Conservation (phyloP, 2,113 vertebrate genomes). For the Gallinago paraguaiae region DNA sequence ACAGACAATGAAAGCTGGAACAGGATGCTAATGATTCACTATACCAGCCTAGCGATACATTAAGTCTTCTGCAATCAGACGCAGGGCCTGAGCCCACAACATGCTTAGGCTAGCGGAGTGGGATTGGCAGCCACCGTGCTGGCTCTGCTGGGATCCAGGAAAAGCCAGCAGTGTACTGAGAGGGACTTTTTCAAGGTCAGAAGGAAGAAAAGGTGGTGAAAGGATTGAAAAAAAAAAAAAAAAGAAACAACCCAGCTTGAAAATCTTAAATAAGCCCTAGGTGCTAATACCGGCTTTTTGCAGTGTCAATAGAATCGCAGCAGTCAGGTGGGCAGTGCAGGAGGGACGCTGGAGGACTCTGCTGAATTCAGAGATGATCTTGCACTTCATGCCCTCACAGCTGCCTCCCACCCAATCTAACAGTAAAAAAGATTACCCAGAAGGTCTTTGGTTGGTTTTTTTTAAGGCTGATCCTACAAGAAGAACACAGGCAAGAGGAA, state of each 20-base stretch:
- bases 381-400: not conserved
- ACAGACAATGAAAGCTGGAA: slow-evolving; percentile 68
- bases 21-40: slow-evolving; percentile 72
- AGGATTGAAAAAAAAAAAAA: not conserved
- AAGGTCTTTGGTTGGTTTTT: not conserved
- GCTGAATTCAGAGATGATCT: not conserved
- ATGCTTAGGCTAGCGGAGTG: slow-evolving; percentile 21
- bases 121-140: not conserved
- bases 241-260: not conserved
- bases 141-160: not conserved
- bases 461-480: not conserved
- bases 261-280: not conserved
- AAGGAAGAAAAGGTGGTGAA: not conserved
- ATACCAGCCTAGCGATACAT: slow-evolving; percentile 42
- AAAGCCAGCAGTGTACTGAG: not conserved
- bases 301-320: not conserved
- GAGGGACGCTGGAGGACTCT: not conserved
- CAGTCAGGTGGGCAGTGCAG: not conserved
- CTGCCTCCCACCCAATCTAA: not conserved
- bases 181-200: slow-evolving; percentile 50
- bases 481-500: not conserved
- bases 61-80: slow-evolving; percentile 53
- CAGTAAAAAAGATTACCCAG: not conserved
- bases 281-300: not conserved
- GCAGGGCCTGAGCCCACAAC: not conserved